Evolutionary conservation across 2,113 vertebrate species (phyloP), one percentile per base, ranked within the genome.

Genomic region (Pomatorhinus ruficollis): DNA sequence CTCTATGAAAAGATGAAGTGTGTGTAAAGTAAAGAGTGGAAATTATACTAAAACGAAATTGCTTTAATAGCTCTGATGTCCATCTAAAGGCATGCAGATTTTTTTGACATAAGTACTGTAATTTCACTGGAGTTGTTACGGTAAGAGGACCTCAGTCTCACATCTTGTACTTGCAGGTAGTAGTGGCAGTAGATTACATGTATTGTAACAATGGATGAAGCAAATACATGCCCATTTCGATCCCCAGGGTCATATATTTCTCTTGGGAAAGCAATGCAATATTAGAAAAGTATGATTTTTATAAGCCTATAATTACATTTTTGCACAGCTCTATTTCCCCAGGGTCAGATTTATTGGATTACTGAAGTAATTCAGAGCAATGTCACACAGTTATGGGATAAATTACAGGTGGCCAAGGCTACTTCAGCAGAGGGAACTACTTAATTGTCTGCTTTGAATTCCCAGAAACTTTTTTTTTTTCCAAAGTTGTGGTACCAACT

Each of bases 241-340:
- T 82, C 74, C 81, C 49, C 61, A 52, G 18, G 56, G 74, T 40
- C 68, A 82, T 76, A 64, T 27, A 75, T 82, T 78, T 89, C 84
- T 90, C 87, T 85, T 71, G 87, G 70, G 92, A 85, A 93, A 90
- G 37, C 24, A 76, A 64, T 49, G 40, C 24, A 82, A 85, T 91
- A 82, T 87, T 87, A 93, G 61, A 78, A 79, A 95, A 82, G 74
- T 56, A 82, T 40, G 61, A 82, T 85, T 94, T 95, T 91, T 95
- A 87, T 85, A 93, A 94, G 82, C 65, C 40, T 83, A 37, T 96
- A 91, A 95, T 95, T 91, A 89, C 31, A 76, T 94, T 94, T 95
- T 93, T 85, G 59, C 70, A 79, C 78, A 49, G 65, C 68, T 79
- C 40, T 82, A 40, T 95, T 93, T 96, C 94, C 82, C 78, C 37